Base-by-base conservation (phyloP, 1,140 invertebrate species). In the Sarcophaga peregrina region DNA sequence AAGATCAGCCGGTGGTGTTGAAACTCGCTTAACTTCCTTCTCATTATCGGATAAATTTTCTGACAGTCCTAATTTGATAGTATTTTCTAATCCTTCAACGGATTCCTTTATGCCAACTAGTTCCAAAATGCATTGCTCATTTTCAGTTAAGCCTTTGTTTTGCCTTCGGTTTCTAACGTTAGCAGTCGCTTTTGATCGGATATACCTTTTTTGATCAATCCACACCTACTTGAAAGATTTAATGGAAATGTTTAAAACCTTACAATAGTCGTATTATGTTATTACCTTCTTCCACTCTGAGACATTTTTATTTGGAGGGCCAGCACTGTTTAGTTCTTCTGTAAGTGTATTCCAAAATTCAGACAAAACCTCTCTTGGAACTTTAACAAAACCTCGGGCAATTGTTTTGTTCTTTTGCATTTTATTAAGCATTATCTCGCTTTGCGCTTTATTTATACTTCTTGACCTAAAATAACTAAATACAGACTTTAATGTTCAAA, bases 211-310 rank as follows among this genome's bases (percentile, higher is more conserved):
- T 52, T 80, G 76, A 52, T 80, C 76, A 8, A 20, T 25, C 76
- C 76, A 80, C 13, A 81, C 80, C 80, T 62, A 62, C 54, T 7
- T 15, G 11, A 62, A 11, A n/a, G n/a, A 62, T 62, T 62, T 7
- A 11, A 52, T 10, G 13, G 8, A 52, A 1, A 5, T 1, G 1
- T 5, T 62, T n/a, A 62, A 62, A 62, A 62, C 6, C 2, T 15
- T 62, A 62, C 54, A 62, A 62, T 62, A 62, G 11, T 68, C 8
- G 20, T 20, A 68, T 20, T 1, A 68, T 20, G 9, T 8, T 20
- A 20, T 68, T 68, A 9, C 58, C 58, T 68, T 80, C 17, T 80
- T 80, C 76, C 76, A 80, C 76, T 80, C 76, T 5, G n/a, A 52
- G 9, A n/a, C 17, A 80, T 17, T 80, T 80, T 80, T 80, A 3